A percentile compares a stretch with the other conserved stretches of the same genome.
Conservation (phyloP, 2,113 vertebrate species). For the Spea multiplicata region DNA sequence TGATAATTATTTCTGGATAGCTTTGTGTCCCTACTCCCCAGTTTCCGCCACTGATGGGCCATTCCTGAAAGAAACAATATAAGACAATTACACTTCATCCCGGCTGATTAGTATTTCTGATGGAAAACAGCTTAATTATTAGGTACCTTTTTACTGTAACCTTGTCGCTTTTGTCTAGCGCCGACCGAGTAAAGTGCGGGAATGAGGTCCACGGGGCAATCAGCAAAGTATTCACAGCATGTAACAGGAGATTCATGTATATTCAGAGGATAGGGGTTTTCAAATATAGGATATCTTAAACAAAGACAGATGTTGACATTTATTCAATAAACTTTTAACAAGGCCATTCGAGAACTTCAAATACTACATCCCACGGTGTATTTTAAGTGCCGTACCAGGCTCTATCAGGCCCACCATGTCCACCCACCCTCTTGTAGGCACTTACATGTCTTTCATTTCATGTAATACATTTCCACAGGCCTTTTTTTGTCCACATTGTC, state of each 20-base stretch:
- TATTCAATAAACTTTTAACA: no score
- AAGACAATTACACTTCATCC: background rate
- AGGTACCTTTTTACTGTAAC: conserved; percentile 97
- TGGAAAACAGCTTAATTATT: background rate
- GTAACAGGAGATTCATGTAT: conserved; percentile 98
- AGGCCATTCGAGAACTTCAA: no score
- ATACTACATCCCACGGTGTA: no score
- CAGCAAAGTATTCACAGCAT: conserved; percentile 97
- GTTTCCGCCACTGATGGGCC: conserved; percentile 97
- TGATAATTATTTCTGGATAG: conserved; percentile 98
- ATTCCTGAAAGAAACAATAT: conserved; percentile 77
- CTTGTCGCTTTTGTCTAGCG: conserved; percentile 94
- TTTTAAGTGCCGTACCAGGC: no score
- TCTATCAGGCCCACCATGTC: no score
- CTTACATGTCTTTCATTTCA: no score
- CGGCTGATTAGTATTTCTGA: background rate
- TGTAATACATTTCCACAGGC: no score
- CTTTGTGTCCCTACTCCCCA: conserved; percentile 96
- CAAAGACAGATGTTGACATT: background rate
- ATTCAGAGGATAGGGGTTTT: conserved; percentile 95
- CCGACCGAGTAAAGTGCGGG: conserved; percentile 98
- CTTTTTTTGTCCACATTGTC: no score
- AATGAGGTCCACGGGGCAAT: conserved; percentile 96
- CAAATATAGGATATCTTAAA: conserved; percentile 96
- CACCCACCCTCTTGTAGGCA: no score